phyloP scores from a whole-genome alignment of 2,888 invertebrate species.

The Rhabditoides inermis region DNA sequence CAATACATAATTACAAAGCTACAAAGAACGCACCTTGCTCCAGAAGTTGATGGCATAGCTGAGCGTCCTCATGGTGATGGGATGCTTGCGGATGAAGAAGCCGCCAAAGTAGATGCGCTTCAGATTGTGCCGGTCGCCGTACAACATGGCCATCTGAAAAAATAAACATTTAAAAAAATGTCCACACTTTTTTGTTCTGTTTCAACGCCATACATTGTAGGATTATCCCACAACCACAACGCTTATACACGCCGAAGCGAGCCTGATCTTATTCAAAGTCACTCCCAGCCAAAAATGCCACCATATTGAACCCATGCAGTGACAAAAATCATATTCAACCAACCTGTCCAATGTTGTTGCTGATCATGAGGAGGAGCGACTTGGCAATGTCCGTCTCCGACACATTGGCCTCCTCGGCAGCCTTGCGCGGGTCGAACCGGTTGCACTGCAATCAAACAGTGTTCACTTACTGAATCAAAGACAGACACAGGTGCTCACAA shows the following conservation, averaged over 20 bases:
- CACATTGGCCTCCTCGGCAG: background rate
- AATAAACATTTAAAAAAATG: background rate
- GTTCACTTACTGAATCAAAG: too few relatives aligned
- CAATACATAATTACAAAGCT: background rate
- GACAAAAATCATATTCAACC: too few relatives aligned
- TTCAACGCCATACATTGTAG: too few relatives aligned
- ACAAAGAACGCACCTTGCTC: conserved; percentile 58
- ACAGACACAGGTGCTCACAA: too few relatives aligned
- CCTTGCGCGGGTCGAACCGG: background rate
- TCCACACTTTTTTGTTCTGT: background rate
- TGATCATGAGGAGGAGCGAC: conserved; percentile 64
- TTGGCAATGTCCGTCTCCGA: conserved; percentile 55
- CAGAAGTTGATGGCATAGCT: conserved; percentile 66
- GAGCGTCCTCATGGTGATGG: conserved; percentile 66
- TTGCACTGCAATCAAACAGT: too few relatives aligned
- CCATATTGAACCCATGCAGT: too few relatives aligned
- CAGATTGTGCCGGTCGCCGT: conserved; percentile 63
- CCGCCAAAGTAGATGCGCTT: conserved; percentile 66
- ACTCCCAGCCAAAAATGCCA: background rate
- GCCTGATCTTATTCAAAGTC: background rate
- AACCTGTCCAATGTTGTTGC: conserved; percentile 64
- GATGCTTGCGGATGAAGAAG: conserved; percentile 67
- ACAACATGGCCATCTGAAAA: conserved; percentile 64
- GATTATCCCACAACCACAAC: background rate
- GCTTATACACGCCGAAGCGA: background rate